Conservation (phyloP, 2,113 vertebrate species). For the Ramphastos sulfuratus region DNA sequence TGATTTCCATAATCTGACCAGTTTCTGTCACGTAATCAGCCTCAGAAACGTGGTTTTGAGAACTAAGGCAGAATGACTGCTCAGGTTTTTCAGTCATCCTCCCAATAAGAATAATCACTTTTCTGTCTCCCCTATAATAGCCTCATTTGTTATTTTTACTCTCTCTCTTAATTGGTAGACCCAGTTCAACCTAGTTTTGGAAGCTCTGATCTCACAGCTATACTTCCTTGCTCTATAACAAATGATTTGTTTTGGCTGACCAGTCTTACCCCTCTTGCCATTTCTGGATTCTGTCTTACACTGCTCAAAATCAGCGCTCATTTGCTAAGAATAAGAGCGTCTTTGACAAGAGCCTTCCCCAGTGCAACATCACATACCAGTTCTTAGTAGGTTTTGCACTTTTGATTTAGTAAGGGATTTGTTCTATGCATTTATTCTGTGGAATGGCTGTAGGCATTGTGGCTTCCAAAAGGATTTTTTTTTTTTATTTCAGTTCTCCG, state of each 20-base stretch:
- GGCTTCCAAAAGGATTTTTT: background rate
- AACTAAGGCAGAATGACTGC: background rate
- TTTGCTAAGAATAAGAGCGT: background rate
- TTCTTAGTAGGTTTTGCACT: background rate
- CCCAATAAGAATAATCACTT: background rate
- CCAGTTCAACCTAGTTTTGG: background rate
- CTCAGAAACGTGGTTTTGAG: background rate
- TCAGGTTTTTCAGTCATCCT: background rate
- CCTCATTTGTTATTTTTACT: background rate
- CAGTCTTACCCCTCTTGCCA: background rate
- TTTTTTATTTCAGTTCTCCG: background rate
- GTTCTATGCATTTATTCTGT: background rate
- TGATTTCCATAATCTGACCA: background rate
- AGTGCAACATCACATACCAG: background rate
- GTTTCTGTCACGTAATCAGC: background rate
- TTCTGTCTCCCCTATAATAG: background rate
- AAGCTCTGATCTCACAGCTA: background rate
- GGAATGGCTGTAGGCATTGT: background rate
- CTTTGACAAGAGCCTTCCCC: background rate
- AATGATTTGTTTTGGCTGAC: background rate
- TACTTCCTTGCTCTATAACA: background rate
- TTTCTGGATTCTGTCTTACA: background rate
- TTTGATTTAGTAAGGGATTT: background rate
- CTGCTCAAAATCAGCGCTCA: background rate
- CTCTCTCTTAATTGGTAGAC: background rate